Evolutionary conservation across 2,113 vertebrate genomes (phyloP).

Genomic region (Potamarius usumacintae): DNA sequence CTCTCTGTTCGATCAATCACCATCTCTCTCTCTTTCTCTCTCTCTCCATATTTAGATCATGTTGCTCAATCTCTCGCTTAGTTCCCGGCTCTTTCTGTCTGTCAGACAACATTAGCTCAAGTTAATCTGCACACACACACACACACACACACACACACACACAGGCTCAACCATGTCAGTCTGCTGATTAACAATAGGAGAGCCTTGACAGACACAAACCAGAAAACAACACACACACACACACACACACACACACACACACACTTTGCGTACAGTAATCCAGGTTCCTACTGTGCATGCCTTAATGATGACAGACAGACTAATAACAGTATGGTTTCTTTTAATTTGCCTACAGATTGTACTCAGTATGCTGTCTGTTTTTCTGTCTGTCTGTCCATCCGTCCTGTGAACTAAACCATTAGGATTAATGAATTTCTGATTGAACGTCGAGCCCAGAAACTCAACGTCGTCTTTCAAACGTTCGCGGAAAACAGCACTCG

Average conservation of each 20-base stretch:
- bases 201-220: slow-evolving; percentile 24
- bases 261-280: slow-evolving; percentile 28
- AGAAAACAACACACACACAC: slow-evolving; percentile 12
- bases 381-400: neutral
- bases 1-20: slow-evolving; percentile 23
- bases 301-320: slow-evolving; percentile 38
- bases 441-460: slow-evolving; percentile 1
- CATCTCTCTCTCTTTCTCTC: neutral
- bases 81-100: slow-evolving; percentile 43
- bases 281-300: slow-evolving; percentile 27
- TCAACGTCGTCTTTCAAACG: slow-evolving; percentile 1
- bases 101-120: slow-evolving; percentile 52
- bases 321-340: slow-evolving; percentile 3
- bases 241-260: slow-evolving; percentile 34
- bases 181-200: slow-evolving; percentile 45
- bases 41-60: slow-evolving; percentile 53
- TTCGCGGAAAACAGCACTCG: slow-evolving; percentile 24
- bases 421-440: slow-evolving; percentile 53
- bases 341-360: slow-evolving; percentile 8
- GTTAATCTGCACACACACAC: slow-evolving; percentile 34
- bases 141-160: slow-evolving; percentile 19
- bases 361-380: neutral
- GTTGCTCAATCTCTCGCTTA: slow-evolving; percentile 41
- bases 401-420: slow-evolving; percentile 19
- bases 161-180: slow-evolving; percentile 36